Evolutionary conservation across 2,888 invertebrate genomes (phyloP), one percentile per base, ranked within the genome.

Genomic region (Toxonevra muliebris): DNA sequence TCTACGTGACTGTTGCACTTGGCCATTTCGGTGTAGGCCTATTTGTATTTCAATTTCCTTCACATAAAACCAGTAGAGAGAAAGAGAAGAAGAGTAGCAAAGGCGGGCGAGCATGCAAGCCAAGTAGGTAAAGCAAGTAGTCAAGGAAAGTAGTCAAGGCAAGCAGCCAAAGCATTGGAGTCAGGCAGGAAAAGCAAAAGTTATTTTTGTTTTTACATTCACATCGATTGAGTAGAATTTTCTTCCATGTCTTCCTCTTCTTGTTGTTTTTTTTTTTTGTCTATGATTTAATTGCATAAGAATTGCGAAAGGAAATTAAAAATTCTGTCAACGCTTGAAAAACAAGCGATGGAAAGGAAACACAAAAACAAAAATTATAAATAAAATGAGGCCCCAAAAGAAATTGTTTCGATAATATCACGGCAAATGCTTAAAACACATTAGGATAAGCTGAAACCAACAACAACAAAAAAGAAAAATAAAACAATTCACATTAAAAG

Each of bases 1-100:
- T 59, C 57, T 74, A 75, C 75, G 75, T 75, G 75, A 75, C 75
- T 70, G 69, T 66, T 71, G 69, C 71, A 69, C 60, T 67, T 61
- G 68, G 57, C 57, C 65, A 43, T 52, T 30, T 30, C 7, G 30
- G 30, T 30, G 30, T 40, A n/a, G 20, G 65, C 65, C 59, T 65
- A 58, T 59, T 65, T 65, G 65, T 65, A 65, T 65, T 59, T 52
- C 59, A 65, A 65, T 65, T 65, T 59, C 58, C 65, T 59, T 20
- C 19, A 43, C 19, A 40, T 53, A 54, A 57, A 9, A 42, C 11
- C 13, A 13, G 42, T n/a, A n/a, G 59, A 11, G 53, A 17, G 20
- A 52, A 62, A 42, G 52, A 17, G 19, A 19, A n/a, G 13, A n/a
- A 57, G 7, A 9, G 40, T 17, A n/a, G 40, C 12, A 48, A 12